Evolutionary conservation across 2,113 vertebrate species (phyloP).

Genomic region (Melanotaenia duboulayi): DNA sequence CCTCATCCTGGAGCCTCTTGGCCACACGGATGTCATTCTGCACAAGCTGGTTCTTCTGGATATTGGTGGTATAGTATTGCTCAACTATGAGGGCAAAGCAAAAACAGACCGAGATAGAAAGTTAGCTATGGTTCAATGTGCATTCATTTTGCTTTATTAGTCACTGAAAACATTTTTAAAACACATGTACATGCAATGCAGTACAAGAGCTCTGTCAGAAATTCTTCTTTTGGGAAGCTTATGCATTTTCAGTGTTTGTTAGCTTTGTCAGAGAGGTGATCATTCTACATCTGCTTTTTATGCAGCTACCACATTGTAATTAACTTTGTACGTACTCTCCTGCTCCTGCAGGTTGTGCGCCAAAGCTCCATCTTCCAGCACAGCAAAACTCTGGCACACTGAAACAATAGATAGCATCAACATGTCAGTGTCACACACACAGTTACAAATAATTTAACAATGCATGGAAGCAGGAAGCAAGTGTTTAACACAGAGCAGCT

Average conservation of each 20-base stretch:
- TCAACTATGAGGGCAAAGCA: slow-evolving; percentile 67
- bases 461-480: not conserved
- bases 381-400: slow-evolving; percentile 80
- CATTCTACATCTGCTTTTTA: not conserved
- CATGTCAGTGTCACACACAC: slow-evolving; percentile 15
- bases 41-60: slow-evolving; percentile 83
- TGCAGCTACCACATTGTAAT: slow-evolving; percentile 4
- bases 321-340: slow-evolving; percentile 76
- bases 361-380: slow-evolving; percentile 82
- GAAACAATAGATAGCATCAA: slow-evolving; percentile 55
- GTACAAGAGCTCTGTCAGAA: not conserved
- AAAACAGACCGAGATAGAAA: not conserved
- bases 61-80: slow-evolving; percentile 82
- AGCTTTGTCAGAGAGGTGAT: not conserved
- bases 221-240: not conserved
- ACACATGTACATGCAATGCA: too few species aligned
- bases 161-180: not conserved
- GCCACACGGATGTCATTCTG: slow-evolving; percentile 82
- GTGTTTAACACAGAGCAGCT: not conserved
- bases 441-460: not conserved
- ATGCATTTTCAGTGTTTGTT: not conserved
- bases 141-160: not conserved
- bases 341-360: slow-evolving; percentile 84
- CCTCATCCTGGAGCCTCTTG: slow-evolving; percentile 80
- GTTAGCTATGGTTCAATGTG: not conserved